Evolutionary conservation across 2,797 vertebrate genomes (phyloP).

Genomic region (Enteromius afrohamiltoni): DNA sequence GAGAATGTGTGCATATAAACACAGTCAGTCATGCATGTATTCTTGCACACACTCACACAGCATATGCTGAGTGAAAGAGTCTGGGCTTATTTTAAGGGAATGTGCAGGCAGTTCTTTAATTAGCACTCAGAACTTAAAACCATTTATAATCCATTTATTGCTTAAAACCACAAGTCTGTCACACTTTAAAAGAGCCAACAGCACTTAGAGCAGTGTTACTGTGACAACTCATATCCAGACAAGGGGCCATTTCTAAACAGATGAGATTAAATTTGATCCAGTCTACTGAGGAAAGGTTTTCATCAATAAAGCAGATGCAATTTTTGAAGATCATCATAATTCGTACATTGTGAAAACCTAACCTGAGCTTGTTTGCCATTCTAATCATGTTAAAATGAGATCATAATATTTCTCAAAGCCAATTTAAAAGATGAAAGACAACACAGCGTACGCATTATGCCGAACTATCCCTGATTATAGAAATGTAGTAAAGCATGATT

Average conservation of each 20-base stretch:
- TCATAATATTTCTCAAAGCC: slow-evolving; percentile 24
- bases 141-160: slow-evolving; percentile 65
- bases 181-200: slow-evolving; percentile 37
- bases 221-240: slow-evolving; percentile 27
- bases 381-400: slow-evolving; percentile 16
- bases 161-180: slow-evolving; percentile 44
- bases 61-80: slow-evolving; percentile 44
- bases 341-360: neutral
- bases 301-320: neutral
- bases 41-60: neutral
- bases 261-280: neutral
- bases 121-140: slow-evolving; percentile 66
- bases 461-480: neutral
- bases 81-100: slow-evolving; percentile 44
- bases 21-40: neutral
- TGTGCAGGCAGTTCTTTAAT: slow-evolving; percentile 64
- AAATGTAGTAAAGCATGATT: slow-evolving; percentile 37
- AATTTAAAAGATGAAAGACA: slow-evolving; percentile 30
- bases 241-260: slow-evolving; percentile 18
- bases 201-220: slow-evolving; percentile 27
- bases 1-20: neutral
- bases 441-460: neutral
- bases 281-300: slow-evolving; percentile 2
- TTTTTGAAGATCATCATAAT: neutral
- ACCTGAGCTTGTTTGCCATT: neutral